Conservation (phyloP, 2,113 vertebrate species). For the Mastomys coucha region DNA sequence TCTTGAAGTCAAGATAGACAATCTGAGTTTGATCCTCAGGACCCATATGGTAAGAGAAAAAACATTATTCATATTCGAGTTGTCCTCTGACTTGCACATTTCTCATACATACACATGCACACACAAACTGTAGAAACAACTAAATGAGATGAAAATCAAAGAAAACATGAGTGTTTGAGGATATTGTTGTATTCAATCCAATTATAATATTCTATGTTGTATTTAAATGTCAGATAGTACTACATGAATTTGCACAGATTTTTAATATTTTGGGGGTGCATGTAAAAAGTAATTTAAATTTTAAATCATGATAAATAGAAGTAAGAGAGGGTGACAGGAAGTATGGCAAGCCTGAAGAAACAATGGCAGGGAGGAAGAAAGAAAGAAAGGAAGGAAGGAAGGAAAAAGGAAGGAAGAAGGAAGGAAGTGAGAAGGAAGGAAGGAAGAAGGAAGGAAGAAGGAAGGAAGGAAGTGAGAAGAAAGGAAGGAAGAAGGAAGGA, state of each 20-base stretch:
- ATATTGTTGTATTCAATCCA: not conserved
- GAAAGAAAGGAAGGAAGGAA: not conserved
- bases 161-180: not conserved
- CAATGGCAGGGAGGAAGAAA: not conserved
- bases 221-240: not conserved
- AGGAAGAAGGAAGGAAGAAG: not conserved
- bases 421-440: too few species aligned
- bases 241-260: not conserved
- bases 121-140: not conserved
- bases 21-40: not conserved
- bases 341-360: not conserved
- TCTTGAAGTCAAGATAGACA: not conserved
- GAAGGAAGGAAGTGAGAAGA: not conserved
- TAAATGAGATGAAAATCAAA: not conserved
- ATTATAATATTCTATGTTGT: not conserved
- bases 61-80: not conserved
- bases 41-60: not conserved
- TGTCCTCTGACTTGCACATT: not conserved
- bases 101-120: not conserved
- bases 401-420: too few species aligned
- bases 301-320: not conserved
- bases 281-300: not conserved
- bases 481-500: too few species aligned
- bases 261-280: not conserved
- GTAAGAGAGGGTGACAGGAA: not conserved